These are phyloP conservation scores for Acanthococcus lagerstroemiae DNA, from an alignment of 2,888 invertebrate genomes.

Conservation along the genomic window DNA sequence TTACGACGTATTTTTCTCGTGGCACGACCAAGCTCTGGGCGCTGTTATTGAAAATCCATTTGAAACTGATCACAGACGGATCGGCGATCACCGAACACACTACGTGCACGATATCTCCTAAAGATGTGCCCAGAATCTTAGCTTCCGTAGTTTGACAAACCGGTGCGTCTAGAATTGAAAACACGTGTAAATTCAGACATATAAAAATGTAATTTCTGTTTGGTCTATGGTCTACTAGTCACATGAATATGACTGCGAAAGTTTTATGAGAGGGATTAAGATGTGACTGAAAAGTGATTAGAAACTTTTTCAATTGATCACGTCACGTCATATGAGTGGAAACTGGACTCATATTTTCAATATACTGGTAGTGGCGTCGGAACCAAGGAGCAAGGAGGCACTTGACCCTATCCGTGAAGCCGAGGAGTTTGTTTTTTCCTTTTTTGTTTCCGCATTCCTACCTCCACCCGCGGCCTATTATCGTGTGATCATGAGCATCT, in stretches of 20 bases:
- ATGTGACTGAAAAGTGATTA: no score
- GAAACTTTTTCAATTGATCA: no score
- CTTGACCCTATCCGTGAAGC: no score
- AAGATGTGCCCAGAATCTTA: constrained; percentile 70
- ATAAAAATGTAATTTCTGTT: neutral
- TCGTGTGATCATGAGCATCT: neutral
- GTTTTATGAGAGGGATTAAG: no score
- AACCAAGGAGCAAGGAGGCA: no score
- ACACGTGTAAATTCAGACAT: neutral
- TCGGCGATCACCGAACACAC: constrained; percentile 42
- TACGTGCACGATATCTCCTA: constrained; percentile 70
- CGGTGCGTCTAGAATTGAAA: constrained; percentile 59
- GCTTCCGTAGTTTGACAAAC: constrained; percentile 63
- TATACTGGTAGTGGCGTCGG: no score
- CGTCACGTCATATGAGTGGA: no score
- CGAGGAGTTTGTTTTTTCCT: no score
- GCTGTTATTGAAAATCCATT: constrained; percentile 39
- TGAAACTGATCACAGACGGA: constrained; percentile 36
- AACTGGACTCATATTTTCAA: no score
- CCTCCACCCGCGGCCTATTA: neutral
- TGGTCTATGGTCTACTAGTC: no score
- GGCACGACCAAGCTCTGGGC: constrained; percentile 42
- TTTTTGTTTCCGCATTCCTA: no score
- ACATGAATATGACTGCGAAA: no score
- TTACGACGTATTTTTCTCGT: constrained; percentile 43